Evolutionary conservation across 2,888 invertebrate genomes (phyloP), one percentile per base, ranked within the genome.

Genomic region (Heteromurus nitidus): DNA sequence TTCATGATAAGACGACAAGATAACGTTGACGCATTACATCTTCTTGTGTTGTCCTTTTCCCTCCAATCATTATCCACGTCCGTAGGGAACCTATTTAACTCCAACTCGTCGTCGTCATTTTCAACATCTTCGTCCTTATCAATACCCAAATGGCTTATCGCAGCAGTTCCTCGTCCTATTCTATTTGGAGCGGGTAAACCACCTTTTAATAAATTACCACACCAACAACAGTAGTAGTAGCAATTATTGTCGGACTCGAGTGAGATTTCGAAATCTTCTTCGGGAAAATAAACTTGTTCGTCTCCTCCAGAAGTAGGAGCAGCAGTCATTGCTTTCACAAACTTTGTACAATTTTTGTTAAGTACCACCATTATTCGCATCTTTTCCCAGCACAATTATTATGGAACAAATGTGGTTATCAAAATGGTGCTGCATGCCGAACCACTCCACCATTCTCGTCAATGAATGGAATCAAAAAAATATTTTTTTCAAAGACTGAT

Each of bases 291-390:
- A 36, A 13, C 36, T 13, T 36, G 7, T 36, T 36, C 36, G 5
- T 36, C 36, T 36, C 13, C 7, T 13, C 36, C 36, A 36, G n/a
- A 20, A 50, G 50, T 18, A 20, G 50, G 18, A 50, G 22, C 20
- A 50, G 50, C 9, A 50, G 50, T 50, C 50, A 50, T 50, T 50
- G 50, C 50, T 50, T 50, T 50, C 50, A 20, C 50, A n/a, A n/a
- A 50, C 50, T 3, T 9, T 50, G 9, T 50, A 16, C 22, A 20
- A 9, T n/a, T n/a, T 9, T 13, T 13, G 13, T 36, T 36, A 36
- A 36, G 13, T 13, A 36, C 36, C 36, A 36, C 36, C 36, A 36
- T 36, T 36, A 36, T 5, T 36, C 36, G 5, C 13, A 9, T 36
- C 36, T 36, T 36, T 36, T 36, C 36, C 36, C 7, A 36, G 13